Conservation (phyloP, 2,797 vertebrate genomes). For the Hylomyscus alleni region DNA sequence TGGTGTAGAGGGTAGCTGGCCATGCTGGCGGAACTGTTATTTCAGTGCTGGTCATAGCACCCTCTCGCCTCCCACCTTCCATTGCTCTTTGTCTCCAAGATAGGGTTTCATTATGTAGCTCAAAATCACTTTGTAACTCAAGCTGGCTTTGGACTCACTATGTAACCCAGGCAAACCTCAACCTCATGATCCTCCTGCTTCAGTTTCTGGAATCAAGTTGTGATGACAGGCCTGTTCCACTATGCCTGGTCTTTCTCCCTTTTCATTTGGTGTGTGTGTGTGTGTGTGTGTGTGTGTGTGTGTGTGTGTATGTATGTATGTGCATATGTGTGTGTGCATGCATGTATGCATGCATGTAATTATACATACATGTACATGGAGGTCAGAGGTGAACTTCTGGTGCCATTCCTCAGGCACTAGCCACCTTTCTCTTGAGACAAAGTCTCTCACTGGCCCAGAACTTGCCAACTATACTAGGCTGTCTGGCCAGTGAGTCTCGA, state of each 20-base stretch:
- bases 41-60: neutral
- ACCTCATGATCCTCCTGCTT: neutral
- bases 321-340: no score
- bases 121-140: no score
- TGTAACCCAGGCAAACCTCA: no score
- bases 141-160: no score
- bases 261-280: neutral
- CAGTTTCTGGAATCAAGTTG: neutral
- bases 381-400: neutral
- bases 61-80: neutral
- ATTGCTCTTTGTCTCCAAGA: neutral
- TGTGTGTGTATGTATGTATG: neutral
- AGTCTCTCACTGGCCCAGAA: neutral
- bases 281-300: no score
- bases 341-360: no score
- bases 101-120: neutral
- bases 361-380: neutral
- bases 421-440: neutral
- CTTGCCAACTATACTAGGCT: neutral
- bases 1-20: fast-evolving
- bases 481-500: neutral
- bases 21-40: slow-evolving; percentile 4
- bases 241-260: neutral
- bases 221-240: neutral
- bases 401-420: neutral